Evolutionary conservation across 2,888 invertebrate genomes (phyloP).

Genomic region (Aleiodes testaceus): DNA sequence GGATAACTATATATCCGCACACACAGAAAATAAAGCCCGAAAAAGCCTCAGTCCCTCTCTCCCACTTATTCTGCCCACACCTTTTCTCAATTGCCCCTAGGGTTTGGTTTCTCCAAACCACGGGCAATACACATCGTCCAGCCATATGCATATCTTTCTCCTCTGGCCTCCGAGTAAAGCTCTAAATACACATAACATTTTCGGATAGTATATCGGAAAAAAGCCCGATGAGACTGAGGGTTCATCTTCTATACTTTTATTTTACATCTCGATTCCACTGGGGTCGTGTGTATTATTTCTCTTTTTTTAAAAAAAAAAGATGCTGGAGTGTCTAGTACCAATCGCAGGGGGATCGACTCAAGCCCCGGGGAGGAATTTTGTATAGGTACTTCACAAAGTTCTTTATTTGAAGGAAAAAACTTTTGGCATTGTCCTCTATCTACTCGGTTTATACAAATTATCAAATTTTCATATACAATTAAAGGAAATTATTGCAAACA

Average conservation of each 20-base stretch:
- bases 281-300: constrained; percentile 17
- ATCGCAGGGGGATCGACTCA: background rate
- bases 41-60: constrained; percentile 17
- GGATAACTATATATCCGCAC: constrained; percentile 41
- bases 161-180: background rate
- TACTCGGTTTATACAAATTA: background rate
- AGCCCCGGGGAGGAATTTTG: constrained; percentile 15
- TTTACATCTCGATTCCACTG: constrained; percentile 32
- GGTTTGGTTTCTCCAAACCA: constrained; percentile 13
- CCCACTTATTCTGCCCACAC: constrained; percentile 6
- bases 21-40: constrained; percentile 12
- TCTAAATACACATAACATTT: constrained; percentile 9
- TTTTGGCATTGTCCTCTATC: constrained; percentile 5
- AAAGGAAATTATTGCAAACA: no score
- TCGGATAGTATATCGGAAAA: constrained; percentile 22
- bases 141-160: constrained; percentile 24
- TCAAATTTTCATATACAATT: no score
- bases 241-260: constrained; percentile 28
- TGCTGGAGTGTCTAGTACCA: constrained; percentile 1
- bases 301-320: constrained; percentile 7
- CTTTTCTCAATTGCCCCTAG: constrained; percentile 24
- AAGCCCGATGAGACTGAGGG: constrained; percentile 20
- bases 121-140: constrained; percentile 7
- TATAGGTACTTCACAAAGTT: constrained; percentile 9
- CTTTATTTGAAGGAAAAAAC: background rate